Evolutionary conservation across 2,113 vertebrate species (phyloP).

Genomic region (Syngnathoides biaculeatus): DNA sequence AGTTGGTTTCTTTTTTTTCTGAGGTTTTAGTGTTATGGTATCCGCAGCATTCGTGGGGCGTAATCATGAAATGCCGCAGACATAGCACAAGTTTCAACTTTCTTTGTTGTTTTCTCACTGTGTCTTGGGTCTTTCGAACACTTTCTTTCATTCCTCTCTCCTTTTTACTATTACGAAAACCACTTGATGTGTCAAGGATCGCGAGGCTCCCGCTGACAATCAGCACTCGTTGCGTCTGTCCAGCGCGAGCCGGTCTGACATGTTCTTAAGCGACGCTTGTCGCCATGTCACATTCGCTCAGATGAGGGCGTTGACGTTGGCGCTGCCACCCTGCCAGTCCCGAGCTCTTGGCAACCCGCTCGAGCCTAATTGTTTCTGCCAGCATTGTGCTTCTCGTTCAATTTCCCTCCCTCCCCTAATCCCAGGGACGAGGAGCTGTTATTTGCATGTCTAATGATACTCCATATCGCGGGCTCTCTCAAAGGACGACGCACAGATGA

Average conservation of each 20-base stretch:
- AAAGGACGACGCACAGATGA: conserved; percentile 61
- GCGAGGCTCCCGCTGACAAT: neutral
- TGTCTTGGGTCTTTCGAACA: neutral
- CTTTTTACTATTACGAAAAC: neutral
- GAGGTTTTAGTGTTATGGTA: too few relatives aligned
- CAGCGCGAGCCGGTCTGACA: conserved; percentile 65
- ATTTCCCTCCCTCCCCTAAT: conserved; percentile 61
- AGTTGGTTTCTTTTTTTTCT: too few relatives aligned
- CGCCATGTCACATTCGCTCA: conserved; percentile 53
- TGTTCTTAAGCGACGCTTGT: conserved; percentile 57
- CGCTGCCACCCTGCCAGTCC: conserved; percentile 44
- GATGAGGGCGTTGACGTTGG: conserved; percentile 54
- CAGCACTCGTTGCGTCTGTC: conserved; percentile 51
- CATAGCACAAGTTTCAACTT: too few relatives aligned
- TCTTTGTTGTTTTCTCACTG: neutral
- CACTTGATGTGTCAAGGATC: neutral
- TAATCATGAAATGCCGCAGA: too few relatives aligned
- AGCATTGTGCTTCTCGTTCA: conserved; percentile 59
- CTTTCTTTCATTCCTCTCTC: too few relatives aligned
- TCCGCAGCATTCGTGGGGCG: too few relatives aligned
- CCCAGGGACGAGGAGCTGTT: conserved; percentile 65
- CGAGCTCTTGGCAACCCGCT: conserved; percentile 57
- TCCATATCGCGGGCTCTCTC: conserved; percentile 58
- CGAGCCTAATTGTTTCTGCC: conserved; percentile 72
- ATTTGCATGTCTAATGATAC: conserved; percentile 77